These are phyloP conservation scores for Eulithis prunata DNA, from an alignment of 2,888 invertebrate genomes.

Conservation along the genomic window DNA sequence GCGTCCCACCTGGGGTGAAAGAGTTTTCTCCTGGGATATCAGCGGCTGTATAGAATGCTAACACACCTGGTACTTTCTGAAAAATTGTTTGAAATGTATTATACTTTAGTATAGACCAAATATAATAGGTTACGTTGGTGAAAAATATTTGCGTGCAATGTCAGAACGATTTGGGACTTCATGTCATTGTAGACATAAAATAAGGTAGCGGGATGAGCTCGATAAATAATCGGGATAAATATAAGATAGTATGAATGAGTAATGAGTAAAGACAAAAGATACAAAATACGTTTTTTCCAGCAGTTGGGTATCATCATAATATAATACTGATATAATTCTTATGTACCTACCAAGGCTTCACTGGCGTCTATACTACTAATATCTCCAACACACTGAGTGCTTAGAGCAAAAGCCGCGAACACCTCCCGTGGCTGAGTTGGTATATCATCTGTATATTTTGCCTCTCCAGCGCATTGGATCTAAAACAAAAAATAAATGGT, in stretches of 20 bases:
- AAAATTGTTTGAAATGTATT: slow-evolving; percentile 37
- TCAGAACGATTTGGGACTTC: no score
- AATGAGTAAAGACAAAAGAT: no score
- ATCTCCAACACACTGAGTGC: slow-evolving; percentile 77
- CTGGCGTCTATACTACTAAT: slow-evolving; percentile 84
- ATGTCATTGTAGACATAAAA: no score
- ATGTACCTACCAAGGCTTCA: slow-evolving; percentile 85
- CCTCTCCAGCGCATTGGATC: slow-evolving; percentile 87
- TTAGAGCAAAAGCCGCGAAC: slow-evolving; percentile 86
- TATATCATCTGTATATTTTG: slow-evolving; percentile 87
- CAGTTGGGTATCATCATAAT: no score
- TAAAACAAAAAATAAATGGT: slow-evolving; percentile 29
- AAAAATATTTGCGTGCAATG: no score
- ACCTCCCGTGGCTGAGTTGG: slow-evolving; percentile 85
- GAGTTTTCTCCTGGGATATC: slow-evolving; percentile 87
- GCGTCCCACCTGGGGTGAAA: slow-evolving; percentile 59
- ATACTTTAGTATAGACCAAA: no score
- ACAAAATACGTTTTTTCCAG: no score
- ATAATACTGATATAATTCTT: slow-evolving; percentile 37
- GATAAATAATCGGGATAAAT: no score
- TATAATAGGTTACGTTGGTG: no score
- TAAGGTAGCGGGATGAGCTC: no score
- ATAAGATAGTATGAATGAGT: no score
- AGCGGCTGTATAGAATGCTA: slow-evolving; percentile 85
- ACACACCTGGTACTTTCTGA: slow-evolving; percentile 85